These are phyloP conservation scores for Graptemys geographica DNA, from an alignment of 2,797 vertebrate genomes.

Conservation along the genomic window DNA sequence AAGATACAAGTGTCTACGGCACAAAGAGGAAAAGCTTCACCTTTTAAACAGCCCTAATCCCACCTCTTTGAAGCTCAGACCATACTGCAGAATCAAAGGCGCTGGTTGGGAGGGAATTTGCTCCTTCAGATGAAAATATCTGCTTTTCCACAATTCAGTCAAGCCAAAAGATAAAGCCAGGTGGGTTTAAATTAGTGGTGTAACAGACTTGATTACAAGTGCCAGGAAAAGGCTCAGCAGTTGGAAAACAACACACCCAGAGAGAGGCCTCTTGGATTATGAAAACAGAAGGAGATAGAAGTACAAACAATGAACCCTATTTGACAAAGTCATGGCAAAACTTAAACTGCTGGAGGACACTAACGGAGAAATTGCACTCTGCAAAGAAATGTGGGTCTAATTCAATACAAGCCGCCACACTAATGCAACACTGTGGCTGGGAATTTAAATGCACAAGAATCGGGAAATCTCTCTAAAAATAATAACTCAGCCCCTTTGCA, in stretches of 20 bases:
- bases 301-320: neutral
- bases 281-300: neutral
- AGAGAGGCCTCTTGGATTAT: neutral
- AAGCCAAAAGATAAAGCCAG: neutral
- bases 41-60: too few relatives aligned
- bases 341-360: neutral
- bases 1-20: neutral
- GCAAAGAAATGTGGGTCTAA: neutral
- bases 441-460: neutral
- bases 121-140: neutral
- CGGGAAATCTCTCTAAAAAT: neutral
- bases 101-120: neutral
- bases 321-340: neutral
- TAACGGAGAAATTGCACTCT: neutral
- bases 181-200: neutral
- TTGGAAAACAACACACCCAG: neutral
- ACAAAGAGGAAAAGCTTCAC: neutral
- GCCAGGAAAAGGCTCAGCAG: neutral
- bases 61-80: neutral
- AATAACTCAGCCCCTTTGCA: neutral
- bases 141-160: neutral
- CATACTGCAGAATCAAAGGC: rapidly evolving
- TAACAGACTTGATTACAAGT: neutral
- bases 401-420: neutral
- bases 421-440: neutral